Conservation (phyloP, 2,888 invertebrate genomes). For the Macrostomum cliftonense region DNA sequence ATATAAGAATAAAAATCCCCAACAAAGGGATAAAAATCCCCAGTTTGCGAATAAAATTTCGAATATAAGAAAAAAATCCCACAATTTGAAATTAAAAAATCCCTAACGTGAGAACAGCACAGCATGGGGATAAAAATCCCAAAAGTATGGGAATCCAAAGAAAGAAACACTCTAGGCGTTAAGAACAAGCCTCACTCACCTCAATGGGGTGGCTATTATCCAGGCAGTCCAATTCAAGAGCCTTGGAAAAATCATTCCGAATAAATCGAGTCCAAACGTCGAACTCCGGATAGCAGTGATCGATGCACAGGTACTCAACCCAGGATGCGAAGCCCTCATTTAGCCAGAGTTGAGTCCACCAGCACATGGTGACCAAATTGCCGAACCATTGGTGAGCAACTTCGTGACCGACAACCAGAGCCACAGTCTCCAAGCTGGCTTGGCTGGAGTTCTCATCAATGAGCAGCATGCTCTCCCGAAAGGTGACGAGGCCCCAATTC, state of each 20-base stretch:
- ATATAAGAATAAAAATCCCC: no score
- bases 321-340: slow-evolving; percentile 11
- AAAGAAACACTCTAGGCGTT: no score
- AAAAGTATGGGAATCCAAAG: no score
- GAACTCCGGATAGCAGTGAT: slow-evolving; percentile 8
- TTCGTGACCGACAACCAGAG: slow-evolving; percentile 6
- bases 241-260: not conserved
- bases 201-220: not conserved
- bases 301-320: slow-evolving; percentile 9
- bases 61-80: no score
- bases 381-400: slow-evolving; percentile 11
- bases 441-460: slow-evolving; percentile 5
- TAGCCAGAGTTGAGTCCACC: slow-evolving; percentile 12
- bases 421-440: not conserved
- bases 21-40: no score
- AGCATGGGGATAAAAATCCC: no score
- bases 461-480: slow-evolving; percentile 4
- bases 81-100: no score
- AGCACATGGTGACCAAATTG: slow-evolving; percentile 10
- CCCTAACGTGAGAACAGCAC: no score
- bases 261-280: slow-evolving; percentile 6
- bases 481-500: slow-evolving; percentile 8
- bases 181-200: not conserved
- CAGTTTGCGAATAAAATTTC: no score
- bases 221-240: not conserved